Percentiles rank a stretch among this genome's conserved stretches.
Evolutionary conservation across 2,797 vertebrate genomes (phyloP).

Genomic region (Gymnodraco acuticeps): DNA sequence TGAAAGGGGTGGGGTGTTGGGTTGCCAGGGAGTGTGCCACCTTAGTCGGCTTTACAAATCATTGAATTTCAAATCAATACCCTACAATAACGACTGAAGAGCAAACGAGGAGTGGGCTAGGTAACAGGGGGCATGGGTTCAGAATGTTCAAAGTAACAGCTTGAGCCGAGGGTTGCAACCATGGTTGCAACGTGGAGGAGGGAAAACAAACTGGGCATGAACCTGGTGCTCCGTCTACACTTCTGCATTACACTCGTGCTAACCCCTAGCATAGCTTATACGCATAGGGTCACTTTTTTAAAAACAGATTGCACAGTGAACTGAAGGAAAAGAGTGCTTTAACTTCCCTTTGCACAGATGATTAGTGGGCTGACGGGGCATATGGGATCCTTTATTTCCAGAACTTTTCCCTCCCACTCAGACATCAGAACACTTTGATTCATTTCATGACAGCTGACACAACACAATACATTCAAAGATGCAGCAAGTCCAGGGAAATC

Average conservation of each 20-base stretch:
- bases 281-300: not conserved
- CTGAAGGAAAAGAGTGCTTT: not conserved
- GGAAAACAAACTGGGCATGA: slow-evolving; percentile 32
- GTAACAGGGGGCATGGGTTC: not conserved
- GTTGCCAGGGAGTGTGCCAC: not conserved
- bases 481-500: slow-evolving; percentile 5
- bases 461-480: not conserved
- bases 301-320: not conserved
- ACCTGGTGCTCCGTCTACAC: not conserved
- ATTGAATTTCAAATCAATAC: slow-evolving; percentile 21
- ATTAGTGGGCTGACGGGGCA: slow-evolving; percentile 58
- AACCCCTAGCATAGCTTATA: not conserved
- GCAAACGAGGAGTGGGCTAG: not conserved
- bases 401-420: slow-evolving; percentile 44
- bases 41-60: slow-evolving; percentile 20
- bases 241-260: not conserved
- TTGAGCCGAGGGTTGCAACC: not conserved
- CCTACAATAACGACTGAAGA: slow-evolving; percentile 19
- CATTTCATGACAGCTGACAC: not conserved
- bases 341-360: slow-evolving; percentile 50
- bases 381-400: slow-evolving; percentile 37
- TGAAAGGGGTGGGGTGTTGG: not conserved
- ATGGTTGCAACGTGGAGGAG: not conserved
- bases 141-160: slow-evolving; percentile 21
- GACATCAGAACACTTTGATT: slow-evolving; percentile 26